Conservation (phyloP, 2,113 vertebrate species). For the Dipodomys merriami region DNA sequence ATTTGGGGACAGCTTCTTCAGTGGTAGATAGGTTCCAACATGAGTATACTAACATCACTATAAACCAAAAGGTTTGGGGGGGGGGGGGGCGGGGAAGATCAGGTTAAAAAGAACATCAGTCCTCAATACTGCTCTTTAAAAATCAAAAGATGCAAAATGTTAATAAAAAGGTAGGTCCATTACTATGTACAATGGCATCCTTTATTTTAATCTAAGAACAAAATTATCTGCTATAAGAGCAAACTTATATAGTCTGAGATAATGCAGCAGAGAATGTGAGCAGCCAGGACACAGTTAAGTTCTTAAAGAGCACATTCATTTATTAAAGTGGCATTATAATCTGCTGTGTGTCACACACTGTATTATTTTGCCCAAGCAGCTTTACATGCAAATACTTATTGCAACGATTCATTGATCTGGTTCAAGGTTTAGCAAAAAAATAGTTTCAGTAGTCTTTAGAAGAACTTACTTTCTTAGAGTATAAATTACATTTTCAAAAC, state of each 20-base stretch:
- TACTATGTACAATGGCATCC: background rate
- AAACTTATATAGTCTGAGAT: background rate
- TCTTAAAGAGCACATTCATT: slow-evolving; percentile 67
- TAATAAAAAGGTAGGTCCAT: slow-evolving; percentile 48
- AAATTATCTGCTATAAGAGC: background rate
- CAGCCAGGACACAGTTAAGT: slow-evolving; percentile 65
- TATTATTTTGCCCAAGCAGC: slow-evolving; percentile 74
- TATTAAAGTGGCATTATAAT: slow-evolving; percentile 74
- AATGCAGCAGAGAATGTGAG: background rate
- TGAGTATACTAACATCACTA: background rate
- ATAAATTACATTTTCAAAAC: slow-evolving; percentile 72
- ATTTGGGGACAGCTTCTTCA: slow-evolving; percentile 45
- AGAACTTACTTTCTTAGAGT: slow-evolving; percentile 44
- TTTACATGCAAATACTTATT: slow-evolving; percentile 78
- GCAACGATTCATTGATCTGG: slow-evolving; percentile 71
- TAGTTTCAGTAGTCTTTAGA: slow-evolving; percentile 56
- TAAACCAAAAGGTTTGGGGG: slow-evolving; percentile 30
- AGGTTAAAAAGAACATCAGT: slow-evolving; percentile 45
- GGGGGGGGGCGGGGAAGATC: background rate
- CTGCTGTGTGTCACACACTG: slow-evolving; percentile 59
- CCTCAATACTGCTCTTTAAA: slow-evolving; percentile 44
- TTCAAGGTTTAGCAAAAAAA: slow-evolving; percentile 68
- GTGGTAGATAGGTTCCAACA: background rate
- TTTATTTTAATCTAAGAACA: background rate
- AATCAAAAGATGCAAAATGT: slow-evolving; percentile 56